These are phyloP conservation scores for Junonia oenone DNA, from an alignment of 2,888 invertebrate genomes.

Conservation along the genomic window DNA sequence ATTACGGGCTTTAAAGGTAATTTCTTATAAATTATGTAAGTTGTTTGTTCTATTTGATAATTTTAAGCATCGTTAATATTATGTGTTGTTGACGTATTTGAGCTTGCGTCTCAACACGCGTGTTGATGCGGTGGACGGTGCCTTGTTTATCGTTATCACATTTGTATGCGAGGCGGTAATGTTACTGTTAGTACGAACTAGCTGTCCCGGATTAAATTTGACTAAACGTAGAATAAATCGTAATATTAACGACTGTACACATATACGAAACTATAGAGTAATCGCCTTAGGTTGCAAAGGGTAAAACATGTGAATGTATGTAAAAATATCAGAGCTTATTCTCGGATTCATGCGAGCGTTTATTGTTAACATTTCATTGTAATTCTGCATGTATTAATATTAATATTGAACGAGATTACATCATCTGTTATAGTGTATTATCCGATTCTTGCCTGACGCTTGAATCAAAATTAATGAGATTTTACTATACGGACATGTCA, in stretches of 20 bases:
- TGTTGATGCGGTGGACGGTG: no score
- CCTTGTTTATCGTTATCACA: slow-evolving; percentile 40
- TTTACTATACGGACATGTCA: neutral
- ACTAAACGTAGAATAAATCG: slow-evolving; percentile 6
- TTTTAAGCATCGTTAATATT: neutral
- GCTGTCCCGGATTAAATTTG: slow-evolving; percentile 47
- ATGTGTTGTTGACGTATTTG: neutral
- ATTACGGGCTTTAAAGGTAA: neutral
- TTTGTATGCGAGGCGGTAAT: slow-evolving; percentile 53
- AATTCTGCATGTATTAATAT: neutral
- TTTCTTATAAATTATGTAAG: neutral
- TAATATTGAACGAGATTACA: neutral
- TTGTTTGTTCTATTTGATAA: neutral
- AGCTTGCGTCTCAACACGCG: neutral
- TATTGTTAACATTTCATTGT: neutral
- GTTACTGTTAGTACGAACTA: slow-evolving; percentile 61
- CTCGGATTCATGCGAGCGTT: neutral
- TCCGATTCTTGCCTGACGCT: slow-evolving; percentile 36
- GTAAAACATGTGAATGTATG: neutral
- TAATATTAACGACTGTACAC: neutral
- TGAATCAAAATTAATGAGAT: slow-evolving; percentile 25
- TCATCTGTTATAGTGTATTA: slow-evolving; percentile 6
- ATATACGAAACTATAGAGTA: neutral
- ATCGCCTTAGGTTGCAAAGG: neutral
- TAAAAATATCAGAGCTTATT: no score